A percentile compares a stretch with the other conserved stretches of the same genome.
These are phyloP conservation scores for Isotomurus palustris DNA, from an alignment of 2,888 invertebrate genomes.

Conservation along the genomic window DNA sequence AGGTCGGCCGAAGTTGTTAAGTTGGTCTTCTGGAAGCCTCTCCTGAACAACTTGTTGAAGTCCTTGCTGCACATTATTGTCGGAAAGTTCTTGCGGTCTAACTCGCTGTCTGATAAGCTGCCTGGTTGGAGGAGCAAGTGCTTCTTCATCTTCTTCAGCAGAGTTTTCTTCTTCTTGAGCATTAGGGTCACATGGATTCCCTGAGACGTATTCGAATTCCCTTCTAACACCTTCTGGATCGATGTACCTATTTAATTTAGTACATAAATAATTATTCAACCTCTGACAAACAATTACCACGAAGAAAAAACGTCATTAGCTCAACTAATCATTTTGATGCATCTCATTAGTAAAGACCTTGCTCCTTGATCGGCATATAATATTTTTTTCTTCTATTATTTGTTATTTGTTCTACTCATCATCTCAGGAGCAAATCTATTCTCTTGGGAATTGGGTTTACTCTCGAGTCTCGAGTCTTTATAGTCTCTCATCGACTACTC, in stretches of 20 bases:
- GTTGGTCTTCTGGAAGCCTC: constrained; percentile 43
- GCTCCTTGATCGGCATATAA: too few relatives aligned
- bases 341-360: too few relatives aligned
- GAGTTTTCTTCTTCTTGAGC: constrained; percentile 64
- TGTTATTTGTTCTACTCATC: too few relatives aligned
- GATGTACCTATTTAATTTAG: constrained; percentile 62
- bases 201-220: constrained; percentile 80
- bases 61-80: constrained; percentile 41
- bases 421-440: too few relatives aligned
- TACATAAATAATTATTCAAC: too few relatives aligned
- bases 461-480: too few relatives aligned
- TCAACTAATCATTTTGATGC: too few relatives aligned
- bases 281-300: too few relatives aligned
- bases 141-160: constrained; percentile 52
- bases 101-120: constrained; percentile 40
- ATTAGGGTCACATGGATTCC: constrained; percentile 80
- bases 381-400: too few relatives aligned
- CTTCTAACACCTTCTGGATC: constrained; percentile 81
- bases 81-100: constrained; percentile 39
- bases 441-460: too few relatives aligned
- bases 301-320: too few relatives aligned
- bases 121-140: constrained; percentile 54
- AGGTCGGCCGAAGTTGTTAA: constrained; percentile 39
- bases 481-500: too few relatives aligned
- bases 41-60: constrained; percentile 46